Conservation (phyloP, 2,888 invertebrate species). For the Cantharis lateralis region DNA sequence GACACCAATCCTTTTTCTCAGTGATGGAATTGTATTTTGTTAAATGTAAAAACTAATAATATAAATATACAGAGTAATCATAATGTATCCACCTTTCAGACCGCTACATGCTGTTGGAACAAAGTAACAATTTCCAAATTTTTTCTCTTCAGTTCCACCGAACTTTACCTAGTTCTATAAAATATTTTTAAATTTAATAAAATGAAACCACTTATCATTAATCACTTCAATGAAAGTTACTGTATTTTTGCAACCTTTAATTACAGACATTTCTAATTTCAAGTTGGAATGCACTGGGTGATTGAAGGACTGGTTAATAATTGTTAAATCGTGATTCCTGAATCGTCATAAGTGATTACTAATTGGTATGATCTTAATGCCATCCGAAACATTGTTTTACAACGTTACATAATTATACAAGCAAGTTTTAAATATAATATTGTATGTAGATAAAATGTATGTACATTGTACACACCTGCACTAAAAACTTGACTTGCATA, state of each 20-base stretch:
- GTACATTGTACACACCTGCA: not conserved
- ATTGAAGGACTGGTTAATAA: not conserved
- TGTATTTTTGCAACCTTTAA: not conserved
- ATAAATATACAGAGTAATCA: too few relatives aligned
- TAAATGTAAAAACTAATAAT: too few relatives aligned
- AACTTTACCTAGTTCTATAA: too few relatives aligned
- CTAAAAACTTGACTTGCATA: constrained; percentile 1
- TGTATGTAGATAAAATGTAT: not conserved
- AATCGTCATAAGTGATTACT: not conserved
- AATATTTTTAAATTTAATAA: too few relatives aligned
- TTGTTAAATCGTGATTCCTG: not conserved
- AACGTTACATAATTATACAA: not conserved
- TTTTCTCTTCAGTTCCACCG: too few relatives aligned
- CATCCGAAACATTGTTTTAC: not conserved
- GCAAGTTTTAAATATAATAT: not conserved
- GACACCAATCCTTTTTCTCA: too few relatives aligned
- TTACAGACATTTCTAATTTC: not conserved
- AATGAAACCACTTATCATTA: too few relatives aligned
- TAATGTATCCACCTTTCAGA: too few relatives aligned
- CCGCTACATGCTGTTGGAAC: too few relatives aligned
- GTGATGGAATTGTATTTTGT: too few relatives aligned
- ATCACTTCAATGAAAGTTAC: too few relatives aligned
- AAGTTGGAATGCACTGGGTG: not conserved
- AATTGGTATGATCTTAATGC: not conserved
- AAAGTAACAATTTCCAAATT: too few relatives aligned